Conservation (phyloP, 2,888 invertebrate species). For the Limnephilus lunatus region DNA sequence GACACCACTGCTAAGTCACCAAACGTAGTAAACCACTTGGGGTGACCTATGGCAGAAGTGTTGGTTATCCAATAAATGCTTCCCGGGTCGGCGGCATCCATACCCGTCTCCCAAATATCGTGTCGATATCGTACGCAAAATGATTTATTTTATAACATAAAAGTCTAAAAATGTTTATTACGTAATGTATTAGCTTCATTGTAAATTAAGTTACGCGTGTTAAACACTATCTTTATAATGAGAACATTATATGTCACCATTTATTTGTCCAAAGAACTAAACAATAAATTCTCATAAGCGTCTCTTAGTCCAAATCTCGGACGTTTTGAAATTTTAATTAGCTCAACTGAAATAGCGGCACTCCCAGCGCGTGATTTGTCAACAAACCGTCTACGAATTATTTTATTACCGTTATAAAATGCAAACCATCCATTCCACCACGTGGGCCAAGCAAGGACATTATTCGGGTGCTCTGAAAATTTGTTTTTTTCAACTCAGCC, state of each 20-base stretch:
- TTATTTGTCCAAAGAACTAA: not conserved
- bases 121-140: too few species aligned
- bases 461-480: not conserved
- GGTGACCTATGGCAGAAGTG: too few species aligned
- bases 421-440: constrained; percentile 36
- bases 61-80: too few species aligned
- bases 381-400: constrained; percentile 13
- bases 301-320: not conserved
- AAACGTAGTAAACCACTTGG: too few species aligned
- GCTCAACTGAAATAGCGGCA: not conserved
- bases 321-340: constrained; percentile 45
- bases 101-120: too few species aligned
- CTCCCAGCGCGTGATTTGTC: constrained; percentile 30
- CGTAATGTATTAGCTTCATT: not conserved
- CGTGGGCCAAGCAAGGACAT: constrained; percentile 3
- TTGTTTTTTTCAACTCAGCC: not conserved
- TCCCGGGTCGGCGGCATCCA: too few species aligned
- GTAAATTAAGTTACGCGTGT: not conserved
- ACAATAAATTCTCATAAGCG: constrained; percentile 9
- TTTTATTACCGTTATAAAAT: constrained; percentile 45
- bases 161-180: too few species aligned
- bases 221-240: not conserved
- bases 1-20: too few species aligned
- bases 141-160: too few species aligned
- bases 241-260: not conserved